Evolutionary conservation across 2,888 invertebrate genomes (phyloP), one percentile per base, ranked within the genome.

Genomic region (Diarsia dahlii): DNA sequence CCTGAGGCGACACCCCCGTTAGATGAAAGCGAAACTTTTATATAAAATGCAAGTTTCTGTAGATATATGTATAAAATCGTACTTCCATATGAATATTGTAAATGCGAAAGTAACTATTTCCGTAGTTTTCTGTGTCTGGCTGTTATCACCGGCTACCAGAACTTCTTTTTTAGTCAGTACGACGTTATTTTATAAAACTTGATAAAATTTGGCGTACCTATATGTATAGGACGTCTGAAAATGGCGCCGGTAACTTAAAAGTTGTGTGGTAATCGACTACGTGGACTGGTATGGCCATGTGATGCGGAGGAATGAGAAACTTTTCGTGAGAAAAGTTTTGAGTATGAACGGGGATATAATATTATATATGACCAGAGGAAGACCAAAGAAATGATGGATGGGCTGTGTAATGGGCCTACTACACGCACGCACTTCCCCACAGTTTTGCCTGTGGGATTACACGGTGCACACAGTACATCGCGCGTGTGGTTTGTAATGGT

Each of bases 1-100:
- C 83, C 82, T n/a, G 2, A 73, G 78, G 82, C 71, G n/a, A n/a
- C 60, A 56, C 20, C 39, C 23, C 46, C 5, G 64, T 58, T 23
- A 34, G 45, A 71, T 50, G 34, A 72, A 71, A 64, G 50, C 20
- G 58, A 60, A 70, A 81, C 54, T 81, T 58, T 23, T 39, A 46
- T 15, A 23, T 50, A 28, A 52, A 66, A 66, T 54, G 45, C 34
- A 28, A 68, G 23, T 23, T 63, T 67, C 45, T 75, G 15, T 50
- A 45, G 8, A 56, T 50, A 56, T 45, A 13, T n/a, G 13, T n/a
- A 0, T 3, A 45, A 45, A 63, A 13, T 8, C 28, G 23, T 28
- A 28, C 15, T 15, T 56, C 6, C 8, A 23, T 56, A 56, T 15
- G 23, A 56, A 23, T 1, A 23, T 28, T 56, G 8, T 56, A 3